These are phyloP conservation scores for Gobio gobio DNA, from an alignment of 2,113 vertebrate species.

Conservation along the genomic window DNA sequence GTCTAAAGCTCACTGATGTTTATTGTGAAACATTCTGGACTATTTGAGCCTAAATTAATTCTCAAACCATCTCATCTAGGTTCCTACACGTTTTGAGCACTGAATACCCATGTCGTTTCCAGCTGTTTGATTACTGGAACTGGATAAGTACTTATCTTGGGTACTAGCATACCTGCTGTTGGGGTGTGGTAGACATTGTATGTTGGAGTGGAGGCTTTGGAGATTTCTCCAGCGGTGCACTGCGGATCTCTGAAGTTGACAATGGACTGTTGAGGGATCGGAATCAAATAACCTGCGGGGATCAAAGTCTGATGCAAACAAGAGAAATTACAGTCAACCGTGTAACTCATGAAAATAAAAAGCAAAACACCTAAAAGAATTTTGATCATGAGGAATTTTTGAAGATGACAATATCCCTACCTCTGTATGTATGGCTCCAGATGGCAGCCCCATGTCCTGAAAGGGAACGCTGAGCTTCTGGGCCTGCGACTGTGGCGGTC, in stretches of 20 bases:
- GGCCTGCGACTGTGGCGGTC: slow-evolving; percentile 26
- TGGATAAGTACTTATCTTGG: neutral
- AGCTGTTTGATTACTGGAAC: too few species aligned
- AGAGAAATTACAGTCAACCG: neutral
- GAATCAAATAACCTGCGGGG: slow-evolving; percentile 89
- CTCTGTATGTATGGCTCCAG: slow-evolving; percentile 69
- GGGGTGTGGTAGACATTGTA: slow-evolving; percentile 83
- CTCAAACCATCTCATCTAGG: too few species aligned
- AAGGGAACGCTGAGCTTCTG: slow-evolving; percentile 34
- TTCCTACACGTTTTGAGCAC: too few species aligned
- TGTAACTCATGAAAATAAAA: neutral
- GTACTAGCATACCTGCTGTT: slow-evolving; percentile 74
- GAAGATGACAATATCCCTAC: slow-evolving; percentile 50
- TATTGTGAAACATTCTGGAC: too few species aligned
- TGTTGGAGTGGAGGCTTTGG: slow-evolving; percentile 73
- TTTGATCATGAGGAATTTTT: neutral
- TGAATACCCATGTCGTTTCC: too few species aligned
- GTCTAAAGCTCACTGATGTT: too few species aligned
- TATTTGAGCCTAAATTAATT: too few species aligned
- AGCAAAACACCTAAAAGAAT: neutral
- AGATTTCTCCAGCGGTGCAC: slow-evolving; percentile 67
- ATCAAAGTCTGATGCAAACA: slow-evolving; percentile 78
- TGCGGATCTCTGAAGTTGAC: slow-evolving; percentile 71
- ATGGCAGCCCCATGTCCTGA: slow-evolving; percentile 68
- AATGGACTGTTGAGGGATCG: slow-evolving; percentile 82